Evolutionary conservation across 64 coral and sea anemone species (phyloP).

Genomic region (Actinia tenebrosa): DNA sequence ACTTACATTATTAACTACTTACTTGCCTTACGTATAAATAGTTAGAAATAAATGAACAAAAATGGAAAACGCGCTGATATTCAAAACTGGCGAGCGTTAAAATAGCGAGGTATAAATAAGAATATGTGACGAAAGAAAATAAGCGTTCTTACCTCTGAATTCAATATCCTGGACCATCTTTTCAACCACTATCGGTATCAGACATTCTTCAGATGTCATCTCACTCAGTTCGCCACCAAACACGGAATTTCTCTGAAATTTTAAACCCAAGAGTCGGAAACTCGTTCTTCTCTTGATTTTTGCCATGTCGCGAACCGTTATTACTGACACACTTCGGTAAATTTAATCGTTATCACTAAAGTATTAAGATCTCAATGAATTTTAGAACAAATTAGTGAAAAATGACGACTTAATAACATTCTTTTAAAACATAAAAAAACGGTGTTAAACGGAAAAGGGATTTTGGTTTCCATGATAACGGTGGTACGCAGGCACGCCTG

Average conservation of each 20-base stretch:
- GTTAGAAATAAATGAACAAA: too few species aligned
- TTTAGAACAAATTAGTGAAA: neutral
- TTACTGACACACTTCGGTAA: neutral
- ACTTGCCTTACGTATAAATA: too few species aligned
- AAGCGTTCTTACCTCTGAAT: conserved; percentile 40
- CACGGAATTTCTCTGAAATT: conserved; percentile 12
- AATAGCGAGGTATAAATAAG: neutral
- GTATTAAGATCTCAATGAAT: neutral
- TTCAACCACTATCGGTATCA: conserved; percentile 48
- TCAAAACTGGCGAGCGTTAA: neutral
- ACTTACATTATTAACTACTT: too few species aligned
- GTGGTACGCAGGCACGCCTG: neutral
- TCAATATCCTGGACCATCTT: conserved; percentile 76
- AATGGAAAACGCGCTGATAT: too few species aligned
- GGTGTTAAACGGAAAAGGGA: too few species aligned
- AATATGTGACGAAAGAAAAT: neutral
- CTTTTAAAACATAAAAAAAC: neutral
- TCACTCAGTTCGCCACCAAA: conserved; percentile 60
- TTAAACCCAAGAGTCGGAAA: neutral
- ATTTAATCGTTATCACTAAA: neutral
- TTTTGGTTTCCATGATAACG: neutral
- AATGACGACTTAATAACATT: neutral
- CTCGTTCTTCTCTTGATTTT: conserved; percentile 1
- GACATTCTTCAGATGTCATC: conserved; percentile 34
- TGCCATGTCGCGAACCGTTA: neutral